These are phyloP conservation scores for Argopecten irradians DNA, from an alignment of 1,140 invertebrate species.

Conservation along the genomic window DNA sequence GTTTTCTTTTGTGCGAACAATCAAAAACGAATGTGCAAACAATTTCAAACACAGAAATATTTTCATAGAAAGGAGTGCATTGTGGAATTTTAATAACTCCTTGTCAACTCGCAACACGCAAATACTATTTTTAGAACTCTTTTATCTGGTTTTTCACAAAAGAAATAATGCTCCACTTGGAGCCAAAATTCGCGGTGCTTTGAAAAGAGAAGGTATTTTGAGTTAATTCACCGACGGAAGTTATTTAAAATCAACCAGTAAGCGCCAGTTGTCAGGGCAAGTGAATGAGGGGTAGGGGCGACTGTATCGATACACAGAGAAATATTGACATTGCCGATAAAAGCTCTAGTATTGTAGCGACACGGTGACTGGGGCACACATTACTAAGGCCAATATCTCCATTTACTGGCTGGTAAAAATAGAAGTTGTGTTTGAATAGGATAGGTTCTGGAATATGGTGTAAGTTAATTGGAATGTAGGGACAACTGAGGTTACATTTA, in stretches of 20 bases:
- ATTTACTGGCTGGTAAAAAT: neutral
- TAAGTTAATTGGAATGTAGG: constrained; percentile 12
- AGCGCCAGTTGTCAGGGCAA: neutral
- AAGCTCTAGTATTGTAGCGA: neutral
- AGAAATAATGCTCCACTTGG: neutral
- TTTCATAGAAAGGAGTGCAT: neutral
- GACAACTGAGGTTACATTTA: constrained; percentile 8
- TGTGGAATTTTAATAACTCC: neutral
- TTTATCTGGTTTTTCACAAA: neutral
- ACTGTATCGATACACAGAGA: neutral
- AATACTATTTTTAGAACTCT: neutral
- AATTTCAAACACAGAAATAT: constrained; percentile 5
- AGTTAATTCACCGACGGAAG: neutral
- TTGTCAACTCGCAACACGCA: neutral
- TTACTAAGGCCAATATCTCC: neutral
- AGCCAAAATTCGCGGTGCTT: neutral
- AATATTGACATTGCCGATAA: neutral
- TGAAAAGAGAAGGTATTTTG: neutral
- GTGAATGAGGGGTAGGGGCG: neutral
- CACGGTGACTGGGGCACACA: neutral
- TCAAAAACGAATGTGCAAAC: neutral
- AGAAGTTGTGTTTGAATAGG: constrained; percentile 11
- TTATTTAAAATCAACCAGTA: neutral
- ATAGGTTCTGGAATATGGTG: neutral
- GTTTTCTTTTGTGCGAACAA: neutral